These are phyloP conservation scores for Chymomyza costata DNA, from an alignment of 1,140 invertebrate species.

Conservation along the genomic window DNA sequence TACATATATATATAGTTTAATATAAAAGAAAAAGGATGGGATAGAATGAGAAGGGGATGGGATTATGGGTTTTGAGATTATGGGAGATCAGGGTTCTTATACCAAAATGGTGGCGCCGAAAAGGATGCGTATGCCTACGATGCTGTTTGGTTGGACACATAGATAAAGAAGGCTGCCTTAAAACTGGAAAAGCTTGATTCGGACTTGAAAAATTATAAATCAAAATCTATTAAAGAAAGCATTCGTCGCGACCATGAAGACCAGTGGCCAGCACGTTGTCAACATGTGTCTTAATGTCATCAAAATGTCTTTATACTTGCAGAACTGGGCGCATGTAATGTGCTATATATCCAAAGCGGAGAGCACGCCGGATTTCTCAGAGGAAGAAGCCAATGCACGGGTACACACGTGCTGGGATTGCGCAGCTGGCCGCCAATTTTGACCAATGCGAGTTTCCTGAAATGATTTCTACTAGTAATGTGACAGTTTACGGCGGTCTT, in stretches of 20 bases:
- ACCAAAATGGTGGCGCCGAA: slow-evolving; percentile 78
- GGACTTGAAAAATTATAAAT: slow-evolving; percentile 98
- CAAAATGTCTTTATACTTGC: slow-evolving; percentile 95
- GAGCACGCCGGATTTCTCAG: slow-evolving; percentile 89
- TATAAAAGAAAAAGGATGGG: too few species aligned
- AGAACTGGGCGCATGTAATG: slow-evolving; percentile 97
- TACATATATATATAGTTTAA: too few species aligned
- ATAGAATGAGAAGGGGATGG: too few species aligned
- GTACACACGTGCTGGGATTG: slow-evolving; percentile 93
- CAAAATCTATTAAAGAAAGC: slow-evolving; percentile 96
- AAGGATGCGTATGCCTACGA: slow-evolving; percentile 88
- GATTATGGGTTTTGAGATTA: too few species aligned
- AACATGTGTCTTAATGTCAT: slow-evolving; percentile 99
- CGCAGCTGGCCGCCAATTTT: slow-evolving; percentile 93
- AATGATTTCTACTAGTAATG: slow-evolving; percentile 89
- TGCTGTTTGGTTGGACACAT: slow-evolving; percentile 91
- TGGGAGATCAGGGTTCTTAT: too few species aligned
- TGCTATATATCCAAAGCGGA: slow-evolving; percentile 98
- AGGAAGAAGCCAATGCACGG: slow-evolving; percentile 84
- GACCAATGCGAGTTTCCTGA: slow-evolving; percentile 98
- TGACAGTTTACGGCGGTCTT: slow-evolving; percentile 95
- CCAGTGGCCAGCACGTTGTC: slow-evolving; percentile 96
- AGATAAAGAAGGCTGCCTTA: slow-evolving; percentile 92
- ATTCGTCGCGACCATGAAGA: slow-evolving; percentile 96
- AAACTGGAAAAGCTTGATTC: slow-evolving; percentile 97